A percentile compares a stretch with the other conserved stretches of the same genome.
phyloP scores from a whole-genome alignment of 2,113 vertebrate genomes.

The Carassius gibelio region DNA sequence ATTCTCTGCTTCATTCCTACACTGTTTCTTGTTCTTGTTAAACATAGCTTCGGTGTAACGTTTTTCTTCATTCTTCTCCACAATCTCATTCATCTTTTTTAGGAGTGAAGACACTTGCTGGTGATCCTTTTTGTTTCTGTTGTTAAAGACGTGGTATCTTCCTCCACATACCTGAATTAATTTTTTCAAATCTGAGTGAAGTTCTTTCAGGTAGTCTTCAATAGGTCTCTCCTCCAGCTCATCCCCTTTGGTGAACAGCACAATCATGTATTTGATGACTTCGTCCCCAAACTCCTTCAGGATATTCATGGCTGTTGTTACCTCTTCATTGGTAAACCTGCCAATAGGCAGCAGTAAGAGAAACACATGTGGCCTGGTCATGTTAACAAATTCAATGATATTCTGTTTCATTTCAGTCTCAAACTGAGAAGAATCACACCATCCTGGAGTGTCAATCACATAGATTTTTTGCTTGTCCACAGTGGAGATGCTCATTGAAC shows the following conservation, averaged over 20 bases:
- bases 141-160: conserved; percentile 23
- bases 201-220: background rate
- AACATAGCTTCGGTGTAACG: background rate
- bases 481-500: background rate
- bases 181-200: background rate
- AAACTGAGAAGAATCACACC: background rate
- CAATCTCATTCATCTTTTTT: background rate
- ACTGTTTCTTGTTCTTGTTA: background rate
- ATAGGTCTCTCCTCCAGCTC: background rate
- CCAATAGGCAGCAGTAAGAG: conserved; percentile 1
- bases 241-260: conserved; percentile 18
- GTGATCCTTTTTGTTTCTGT: background rate
- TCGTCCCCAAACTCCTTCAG: conserved; percentile 21
- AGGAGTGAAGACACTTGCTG: background rate
- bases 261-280: background rate
- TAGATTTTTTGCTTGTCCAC: background rate
- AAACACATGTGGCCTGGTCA: background rate
- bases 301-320: background rate
- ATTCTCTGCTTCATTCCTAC: background rate
- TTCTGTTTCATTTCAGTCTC: background rate
- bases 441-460: conserved; percentile 31
- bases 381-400: background rate
- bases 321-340: background rate
- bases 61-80: background rate
- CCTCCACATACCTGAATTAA: background rate